Evolutionary conservation across 1,140 invertebrate genomes (phyloP), one percentile per base, ranked within the genome.

Genomic region (Ridgeia piscesae): DNA sequence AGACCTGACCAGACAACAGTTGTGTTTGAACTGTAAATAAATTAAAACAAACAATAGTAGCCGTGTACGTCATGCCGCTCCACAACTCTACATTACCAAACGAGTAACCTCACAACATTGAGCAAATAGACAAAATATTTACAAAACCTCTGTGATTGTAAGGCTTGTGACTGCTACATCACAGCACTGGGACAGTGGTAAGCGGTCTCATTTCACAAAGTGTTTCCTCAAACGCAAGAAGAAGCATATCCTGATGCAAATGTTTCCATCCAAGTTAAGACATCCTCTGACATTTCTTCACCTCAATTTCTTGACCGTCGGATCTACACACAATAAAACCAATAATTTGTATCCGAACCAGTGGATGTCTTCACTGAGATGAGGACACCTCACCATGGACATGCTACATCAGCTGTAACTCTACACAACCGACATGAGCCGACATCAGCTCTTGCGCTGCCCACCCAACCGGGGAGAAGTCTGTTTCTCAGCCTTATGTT

Each of bases 41-140:
- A 77, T 77, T 77, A 77, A 77, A 77, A 77, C 58, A 77, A 77
- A 77, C 58, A 77, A 77, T 77, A 77, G 58, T 21, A 77, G 58
- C 8, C 58, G 21, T 11, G 17, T 21, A 77, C 27, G 58, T 77
- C 58, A 77, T 27, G 58, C 58, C 58, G 2, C 17, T 77, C 0
- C 58, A 77, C 27, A 31, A 21, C 58, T 77, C 58, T 77, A 9
- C 27, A 21, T 77, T 77, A 77, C 58, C 27, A 21, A 77, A 77
- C 58, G 17, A 77, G 58, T 77, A 77, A 77, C 58, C 27, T 77
- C 58, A 77, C 58, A 77, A 77, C 58, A 77, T 77, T 77, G 58
- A 77, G 58, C 58, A 77, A 77, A 21, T 77, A 77, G 58, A 77
- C 58, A 77, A 77, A 77, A 77, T 77, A 77, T 77, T 27, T 77